phyloP scores from a whole-genome alignment of 35 echinoderm and acorn worm species.

The Stichopus chloronotus region DNA sequence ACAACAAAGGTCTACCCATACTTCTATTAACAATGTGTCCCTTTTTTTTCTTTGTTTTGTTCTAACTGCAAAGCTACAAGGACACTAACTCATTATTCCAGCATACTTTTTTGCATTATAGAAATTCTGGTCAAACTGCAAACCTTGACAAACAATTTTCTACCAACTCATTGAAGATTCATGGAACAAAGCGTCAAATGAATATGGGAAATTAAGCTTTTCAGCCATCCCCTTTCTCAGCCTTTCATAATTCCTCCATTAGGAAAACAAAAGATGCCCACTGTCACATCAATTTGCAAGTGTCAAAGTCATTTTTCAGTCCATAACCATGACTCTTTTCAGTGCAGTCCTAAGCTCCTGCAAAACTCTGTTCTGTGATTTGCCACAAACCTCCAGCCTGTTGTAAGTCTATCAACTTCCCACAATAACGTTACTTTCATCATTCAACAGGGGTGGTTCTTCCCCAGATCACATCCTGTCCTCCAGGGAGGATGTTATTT shows the following conservation, averaged over 20 bases:
- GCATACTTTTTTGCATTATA: too few relatives aligned
- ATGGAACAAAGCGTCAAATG: too few relatives aligned
- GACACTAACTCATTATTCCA: too few relatives aligned
- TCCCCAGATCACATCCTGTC: slow-evolving; percentile 17
- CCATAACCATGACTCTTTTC: not conserved
- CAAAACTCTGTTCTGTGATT: not conserved
- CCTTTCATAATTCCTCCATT: not conserved
- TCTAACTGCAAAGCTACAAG: too few relatives aligned
- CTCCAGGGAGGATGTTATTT: not conserved
- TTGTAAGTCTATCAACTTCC: slow-evolving; percentile 26
- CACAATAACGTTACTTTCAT: slow-evolving; percentile 19
- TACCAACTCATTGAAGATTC: too few relatives aligned
- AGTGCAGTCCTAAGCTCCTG: not conserved
- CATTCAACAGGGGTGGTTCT: slow-evolving; percentile 32
- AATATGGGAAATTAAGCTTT: too few relatives aligned
- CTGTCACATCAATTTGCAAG: slow-evolving; percentile 43
- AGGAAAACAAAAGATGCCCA: slow-evolving; percentile 15
- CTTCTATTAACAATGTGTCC: too few relatives aligned
- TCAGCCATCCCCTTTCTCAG: too few relatives aligned
- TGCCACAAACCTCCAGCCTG: not conserved
- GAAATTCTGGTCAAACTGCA: too few relatives aligned
- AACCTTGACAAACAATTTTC: too few relatives aligned
- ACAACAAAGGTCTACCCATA: too few relatives aligned
- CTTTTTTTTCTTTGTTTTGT: too few relatives aligned
- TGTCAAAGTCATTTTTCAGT: slow-evolving; percentile 37